Base-by-base conservation (phyloP, 1,140 invertebrate genomes). In the Drosophila watanabei region DNA sequence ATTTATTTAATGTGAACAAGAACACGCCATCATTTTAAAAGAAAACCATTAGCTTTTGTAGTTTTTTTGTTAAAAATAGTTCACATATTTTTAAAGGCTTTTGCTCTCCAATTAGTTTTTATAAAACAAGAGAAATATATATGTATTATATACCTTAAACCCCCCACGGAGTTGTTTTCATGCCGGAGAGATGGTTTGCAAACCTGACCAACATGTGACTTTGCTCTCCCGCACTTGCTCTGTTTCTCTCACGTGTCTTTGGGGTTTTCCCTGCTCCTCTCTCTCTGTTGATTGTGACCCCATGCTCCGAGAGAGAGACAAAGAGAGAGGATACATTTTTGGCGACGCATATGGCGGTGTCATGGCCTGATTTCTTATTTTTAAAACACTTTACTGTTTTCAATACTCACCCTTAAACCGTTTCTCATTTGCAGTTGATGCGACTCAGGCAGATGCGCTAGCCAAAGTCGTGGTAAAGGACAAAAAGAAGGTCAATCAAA, bases 401-500 rank as follows among this genome's bases (percentile, higher is more conserved):
- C 10, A 39, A 28, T 39, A 33, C 54, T 52, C 28, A 76, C 54
- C 32, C 43, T 10, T 7, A 24, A 35, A 68, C 49, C 35, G 33
- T 63, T 56, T 71, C 11, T 75, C 33, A 49, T 24, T 69, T 73
- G 59, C 70, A 73, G 71, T 84, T 75, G 83, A 83, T 79, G 89
- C 77, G 58, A 75, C 70, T 51, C 79, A 68, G 65, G 72, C 89
- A 41, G 85, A 92, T 65, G 68, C 95, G 20, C 94, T 94, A 35
- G 93, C 95, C 57, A 94, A 95, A 52, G 94, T 94, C 84, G 94
- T 95, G 20, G 89, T 94, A 24, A 95, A 94, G 84, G 95, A 95
- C 84, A 94, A 94, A 85, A 94, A 94, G 93, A 95, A 94, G 94
- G 94, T 94, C 70, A 95, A 95, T 75, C 94, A 95, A 76, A 95